These are phyloP conservation scores for Leuciscus waleckii DNA, from an alignment of 2,797 vertebrate species.

Conservation along the genomic window DNA sequence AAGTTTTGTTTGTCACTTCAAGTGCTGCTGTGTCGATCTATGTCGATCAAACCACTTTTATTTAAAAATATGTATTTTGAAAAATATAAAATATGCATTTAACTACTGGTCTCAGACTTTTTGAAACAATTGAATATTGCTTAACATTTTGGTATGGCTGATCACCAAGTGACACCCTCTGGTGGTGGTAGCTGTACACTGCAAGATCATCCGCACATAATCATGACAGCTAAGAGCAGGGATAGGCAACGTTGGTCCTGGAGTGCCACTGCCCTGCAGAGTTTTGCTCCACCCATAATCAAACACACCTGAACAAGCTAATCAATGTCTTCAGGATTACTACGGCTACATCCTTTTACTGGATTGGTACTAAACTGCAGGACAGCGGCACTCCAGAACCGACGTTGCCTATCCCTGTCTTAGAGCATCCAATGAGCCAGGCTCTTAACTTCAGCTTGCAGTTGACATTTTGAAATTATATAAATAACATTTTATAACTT, in stretches of 20 bases:
- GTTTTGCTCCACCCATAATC: too few relatives aligned
- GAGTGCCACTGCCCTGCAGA: too few relatives aligned
- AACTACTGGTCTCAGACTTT: not conserved
- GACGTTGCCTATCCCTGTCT: too few relatives aligned
- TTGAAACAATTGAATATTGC: not conserved
- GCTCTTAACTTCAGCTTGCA: not conserved
- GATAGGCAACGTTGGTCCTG: too few relatives aligned
- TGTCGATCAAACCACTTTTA: not conserved
- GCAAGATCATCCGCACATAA: not conserved
- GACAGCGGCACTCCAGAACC: too few relatives aligned
- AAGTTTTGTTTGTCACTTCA: not conserved
- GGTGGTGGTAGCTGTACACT: not conserved
- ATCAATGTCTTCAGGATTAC: too few relatives aligned
- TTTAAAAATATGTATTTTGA: too few relatives aligned
- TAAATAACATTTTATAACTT: too few relatives aligned
- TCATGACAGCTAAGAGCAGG: not conserved
- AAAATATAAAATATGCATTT: not conserved
- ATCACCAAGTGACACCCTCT: constrained; percentile 15
- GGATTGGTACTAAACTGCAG: too few relatives aligned
- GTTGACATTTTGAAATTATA: not conserved
- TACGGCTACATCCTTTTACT: too few relatives aligned
- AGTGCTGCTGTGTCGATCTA: too few relatives aligned
- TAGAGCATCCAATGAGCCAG: not conserved
- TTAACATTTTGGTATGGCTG: not conserved
- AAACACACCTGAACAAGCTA: too few relatives aligned